Conservation (phyloP, 2,888 invertebrate species). For the Drosophila suboccidentalis region DNA sequence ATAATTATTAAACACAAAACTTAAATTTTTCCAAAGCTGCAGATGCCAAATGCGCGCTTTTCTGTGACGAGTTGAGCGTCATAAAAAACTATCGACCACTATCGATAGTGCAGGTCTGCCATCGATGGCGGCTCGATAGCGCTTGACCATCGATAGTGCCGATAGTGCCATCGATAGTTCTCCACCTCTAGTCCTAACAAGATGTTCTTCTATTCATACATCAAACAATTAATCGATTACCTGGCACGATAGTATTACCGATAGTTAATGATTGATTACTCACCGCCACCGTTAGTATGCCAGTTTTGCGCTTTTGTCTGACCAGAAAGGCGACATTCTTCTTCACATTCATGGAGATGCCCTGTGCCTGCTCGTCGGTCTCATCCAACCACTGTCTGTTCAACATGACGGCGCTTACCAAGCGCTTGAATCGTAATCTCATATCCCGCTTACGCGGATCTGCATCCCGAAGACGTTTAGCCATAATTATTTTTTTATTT, state of each 20-base stretch:
- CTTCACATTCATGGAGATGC: slow-evolving; percentile 49
- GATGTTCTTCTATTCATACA: too few relatives aligned
- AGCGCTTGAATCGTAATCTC: slow-evolving; percentile 31
- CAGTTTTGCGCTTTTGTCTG: slow-evolving; percentile 48
- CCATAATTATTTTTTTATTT: slow-evolving; percentile 1
- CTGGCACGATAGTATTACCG: background rate
- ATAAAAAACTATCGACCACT: too few relatives aligned
- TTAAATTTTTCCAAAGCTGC: too few relatives aligned
- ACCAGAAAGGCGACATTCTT: slow-evolving; percentile 45
- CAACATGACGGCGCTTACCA: slow-evolving; percentile 34
- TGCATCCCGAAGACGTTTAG: slow-evolving; percentile 18
- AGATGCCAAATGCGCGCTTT: too few relatives aligned
- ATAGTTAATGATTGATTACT: slow-evolving; percentile 1
- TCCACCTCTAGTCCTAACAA: too few relatives aligned
- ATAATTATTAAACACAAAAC: too few relatives aligned
- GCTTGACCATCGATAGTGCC: too few relatives aligned
- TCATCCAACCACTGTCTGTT: slow-evolving; percentile 50
- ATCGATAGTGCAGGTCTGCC: too few relatives aligned
- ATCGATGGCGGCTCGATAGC: too few relatives aligned
- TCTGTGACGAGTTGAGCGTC: too few relatives aligned
- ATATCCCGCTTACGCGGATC: slow-evolving; percentile 24
- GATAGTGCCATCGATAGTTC: too few relatives aligned
- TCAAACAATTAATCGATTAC: too few relatives aligned
- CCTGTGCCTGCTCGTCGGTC: slow-evolving; percentile 35
- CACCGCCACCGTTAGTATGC: slow-evolving; percentile 46